Base-by-base conservation (phyloP, 2,113 vertebrate genomes). In the Anoplopoma fimbria region DNA sequence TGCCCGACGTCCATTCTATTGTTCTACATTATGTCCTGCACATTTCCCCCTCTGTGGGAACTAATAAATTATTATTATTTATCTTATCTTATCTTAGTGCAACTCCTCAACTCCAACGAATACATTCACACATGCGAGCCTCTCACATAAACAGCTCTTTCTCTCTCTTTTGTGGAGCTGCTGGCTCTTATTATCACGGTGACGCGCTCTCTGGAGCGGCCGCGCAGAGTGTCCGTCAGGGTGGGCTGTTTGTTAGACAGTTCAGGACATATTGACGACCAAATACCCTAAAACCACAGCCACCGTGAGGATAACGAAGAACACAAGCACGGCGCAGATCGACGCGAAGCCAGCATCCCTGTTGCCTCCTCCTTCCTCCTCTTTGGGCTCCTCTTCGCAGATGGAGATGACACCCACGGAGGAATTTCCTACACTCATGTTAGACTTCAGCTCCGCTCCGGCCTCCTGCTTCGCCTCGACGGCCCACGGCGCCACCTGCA, bases 401-500 rank as follows among this genome's bases (percentile, higher is more conserved):
- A 96, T 93, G 0, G 97, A 97, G 83, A 96, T 92, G 65, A 96
- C 92, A 9, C 97, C 96, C 19, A 95, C 93, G 0, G 97, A 98
- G 68, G 97, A 97, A 68, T 96, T 96, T 0, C 96, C 96, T 0
- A 95, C 92, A 4, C 96, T 97, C 91, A 95, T 89, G 45, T 95
- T 95, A 88, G 97, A 96, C 82, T 97, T 97, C 13, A 99, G 96
- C 92, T 99, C 98, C 0, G 97, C 97, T 4, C 98, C 98, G 0
- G 97, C 95, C 68, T 97, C 95, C 91, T 97, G 97, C 87, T 97
- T 97, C 38, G 98, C 97, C 88, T 98, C 97, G 42, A 99, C 97
- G 0, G 97, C 97, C 98, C 98, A 99, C 67, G 96, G 97, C n/a
- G 97, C 97, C 64, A 99, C 98, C 90, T 95, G 98, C 82, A 99